Conservation (phyloP, 2,888 invertebrate species). For the Antheraea yamamai region DNA sequence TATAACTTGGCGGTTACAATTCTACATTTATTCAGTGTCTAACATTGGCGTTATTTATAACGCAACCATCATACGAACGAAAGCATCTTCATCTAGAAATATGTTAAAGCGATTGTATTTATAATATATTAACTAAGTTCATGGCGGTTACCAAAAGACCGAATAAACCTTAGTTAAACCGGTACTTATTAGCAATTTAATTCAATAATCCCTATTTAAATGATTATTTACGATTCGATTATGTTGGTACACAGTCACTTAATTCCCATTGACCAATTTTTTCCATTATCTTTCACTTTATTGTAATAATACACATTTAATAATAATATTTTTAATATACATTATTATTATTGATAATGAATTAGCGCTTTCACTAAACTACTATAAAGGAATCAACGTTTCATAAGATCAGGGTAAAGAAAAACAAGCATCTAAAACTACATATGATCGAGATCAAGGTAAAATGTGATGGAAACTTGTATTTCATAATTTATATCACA, state of each 20-base stretch:
- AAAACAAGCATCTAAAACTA: neutral
- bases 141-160: neutral
- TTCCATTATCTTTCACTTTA: neutral
- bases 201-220: neutral
- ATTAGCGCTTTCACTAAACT: neutral
- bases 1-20: constrained; percentile 62
- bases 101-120: constrained; percentile 13
- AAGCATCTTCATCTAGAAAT: constrained; percentile 33
- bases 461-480: neutral
- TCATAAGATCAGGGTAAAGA: neutral
- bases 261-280: neutral
- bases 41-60: constrained; percentile 63
- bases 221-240: neutral
- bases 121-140: neutral
- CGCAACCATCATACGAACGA: constrained; percentile 45
- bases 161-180: neutral
- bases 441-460: neutral
- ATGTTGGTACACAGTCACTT: neutral
- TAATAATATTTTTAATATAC: neutral
- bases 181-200: neutral
- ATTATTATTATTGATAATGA: neutral
- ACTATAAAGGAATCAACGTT: neutral
- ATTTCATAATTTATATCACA: constrained; percentile 6
- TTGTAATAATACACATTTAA: neutral
- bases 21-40: constrained; percentile 52